Evolutionary conservation across 2,113 vertebrate genomes (phyloP).

Genomic region (human (Homo sapiens)): GRCh38 chrX:31253001-31253500

Average conservation of each 20-base stretch:
- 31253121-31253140: conserved; percentile 34
- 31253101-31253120: neutral
- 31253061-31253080: neutral
- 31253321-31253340: neutral
- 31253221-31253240: neutral
- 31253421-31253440: conserved; percentile 52
- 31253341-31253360: conserved; percentile 23
- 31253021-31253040: neutral
- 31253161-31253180: neutral
- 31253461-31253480: conserved; percentile 30
- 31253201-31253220: neutral
- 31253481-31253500: conserved; percentile 49
- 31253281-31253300: neutral
- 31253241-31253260: neutral
- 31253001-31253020: neutral
- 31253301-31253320: neutral
- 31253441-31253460: conserved; percentile 47
- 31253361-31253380: conserved; percentile 15
- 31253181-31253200: conserved; percentile 17
- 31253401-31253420: conserved; percentile 44
- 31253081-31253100: neutral
- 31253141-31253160: neutral
- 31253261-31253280: neutral
- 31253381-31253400: conserved; percentile 48
- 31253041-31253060: neutral